These are phyloP conservation scores for Percina caprodes DNA, from an alignment of 2,113 vertebrate species.

Conservation along the genomic window DNA sequence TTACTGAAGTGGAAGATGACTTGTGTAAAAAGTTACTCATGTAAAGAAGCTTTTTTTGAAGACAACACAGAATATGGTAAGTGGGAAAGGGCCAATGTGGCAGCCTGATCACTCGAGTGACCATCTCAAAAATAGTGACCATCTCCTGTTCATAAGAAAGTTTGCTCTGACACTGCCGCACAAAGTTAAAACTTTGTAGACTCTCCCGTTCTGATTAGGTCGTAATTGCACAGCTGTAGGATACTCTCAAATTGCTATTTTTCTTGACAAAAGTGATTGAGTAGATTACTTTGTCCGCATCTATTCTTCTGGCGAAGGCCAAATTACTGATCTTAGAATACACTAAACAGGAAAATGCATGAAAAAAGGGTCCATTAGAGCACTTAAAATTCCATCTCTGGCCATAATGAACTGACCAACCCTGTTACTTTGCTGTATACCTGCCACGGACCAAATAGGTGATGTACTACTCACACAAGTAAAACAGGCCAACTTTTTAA, in stretches of 20 bases:
- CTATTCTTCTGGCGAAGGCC: neutral
- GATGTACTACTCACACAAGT: conserved; percentile 28
- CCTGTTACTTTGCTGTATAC: conserved; percentile 51
- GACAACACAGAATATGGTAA: neutral
- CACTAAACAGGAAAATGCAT: neutral
- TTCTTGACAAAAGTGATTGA: neutral
- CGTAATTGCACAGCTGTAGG: conserved; percentile 20
- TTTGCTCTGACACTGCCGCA: neutral
- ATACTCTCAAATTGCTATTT: neutral
- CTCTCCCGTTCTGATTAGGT: neutral
- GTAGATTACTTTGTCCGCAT: neutral
- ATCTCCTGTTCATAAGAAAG: neutral
- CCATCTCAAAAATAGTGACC: neutral
- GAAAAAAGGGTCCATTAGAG: neutral
- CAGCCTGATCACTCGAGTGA: neutral
- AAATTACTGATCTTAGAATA: neutral
- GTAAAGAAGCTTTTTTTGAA: neutral
- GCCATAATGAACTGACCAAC: conserved; percentile 18
- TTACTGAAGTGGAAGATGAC: neutral
- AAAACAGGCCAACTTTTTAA: conserved; percentile 55
- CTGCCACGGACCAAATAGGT: conserved; percentile 23
- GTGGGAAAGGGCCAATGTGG: neutral
- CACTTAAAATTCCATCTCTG: conserved; percentile 36
- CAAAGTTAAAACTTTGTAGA: neutral
- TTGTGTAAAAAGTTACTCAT: neutral